phyloP scores from a whole-genome alignment of 92 coral and sea anemone genomes.

The Phenganax stokvisi region DNA sequence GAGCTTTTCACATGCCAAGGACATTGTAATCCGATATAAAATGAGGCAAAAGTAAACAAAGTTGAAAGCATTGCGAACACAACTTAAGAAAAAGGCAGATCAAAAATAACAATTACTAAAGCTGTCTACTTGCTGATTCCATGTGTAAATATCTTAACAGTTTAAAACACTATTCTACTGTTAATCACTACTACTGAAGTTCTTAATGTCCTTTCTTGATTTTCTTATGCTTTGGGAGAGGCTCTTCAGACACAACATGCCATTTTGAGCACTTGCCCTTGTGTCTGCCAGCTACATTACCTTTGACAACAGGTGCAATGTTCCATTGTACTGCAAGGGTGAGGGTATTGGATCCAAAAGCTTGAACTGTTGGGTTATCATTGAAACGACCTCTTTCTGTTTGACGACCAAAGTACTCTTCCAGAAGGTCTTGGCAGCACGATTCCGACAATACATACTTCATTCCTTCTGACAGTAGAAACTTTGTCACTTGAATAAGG shows the following conservation, averaged over 20 bases:
- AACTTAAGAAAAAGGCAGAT: slow-evolving; percentile 19
- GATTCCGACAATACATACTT: neutral
- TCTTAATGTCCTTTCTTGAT: too few species aligned
- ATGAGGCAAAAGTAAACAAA: slow-evolving; percentile 37
- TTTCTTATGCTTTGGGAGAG: too few species aligned
- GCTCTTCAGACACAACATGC: too few species aligned
- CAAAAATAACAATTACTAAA: too few species aligned
- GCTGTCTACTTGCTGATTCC: too few species aligned
- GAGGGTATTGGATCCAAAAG: slow-evolving; percentile 3
- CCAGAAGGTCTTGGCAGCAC: slow-evolving; percentile 3
- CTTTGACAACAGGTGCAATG: slow-evolving; percentile 4
- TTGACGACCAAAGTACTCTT: slow-evolving; percentile 1
- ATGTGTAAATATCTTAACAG: too few species aligned
- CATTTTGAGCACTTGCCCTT: neutral
- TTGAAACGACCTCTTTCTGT: neutral
- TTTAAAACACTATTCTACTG: too few species aligned
- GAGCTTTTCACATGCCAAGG: slow-evolving; percentile 50
- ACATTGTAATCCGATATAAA: slow-evolving; percentile 45
- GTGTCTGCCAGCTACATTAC: neutral
- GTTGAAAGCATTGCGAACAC: slow-evolving; percentile 50
- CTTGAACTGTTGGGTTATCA: neutral
- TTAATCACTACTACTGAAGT: too few species aligned
- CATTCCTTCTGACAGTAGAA: neutral
- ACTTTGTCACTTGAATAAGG: neutral
- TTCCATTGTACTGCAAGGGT: neutral